phyloP scores from a whole-genome alignment of 2,113 vertebrate species.

The Hemibagrus wyckioides region DNA sequence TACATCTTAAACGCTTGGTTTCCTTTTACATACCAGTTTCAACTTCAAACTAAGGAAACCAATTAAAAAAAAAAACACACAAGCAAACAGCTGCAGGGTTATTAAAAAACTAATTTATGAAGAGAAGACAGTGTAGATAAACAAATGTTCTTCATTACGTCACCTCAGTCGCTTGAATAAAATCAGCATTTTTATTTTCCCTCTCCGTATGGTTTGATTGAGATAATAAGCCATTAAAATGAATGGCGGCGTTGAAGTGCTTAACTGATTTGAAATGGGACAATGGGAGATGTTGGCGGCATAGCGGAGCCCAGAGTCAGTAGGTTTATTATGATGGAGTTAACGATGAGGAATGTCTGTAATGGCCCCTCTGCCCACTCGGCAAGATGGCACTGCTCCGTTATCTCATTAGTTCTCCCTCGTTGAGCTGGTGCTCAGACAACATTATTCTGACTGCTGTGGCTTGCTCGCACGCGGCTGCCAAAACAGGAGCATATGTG shows the following conservation, averaged over 20 bases:
- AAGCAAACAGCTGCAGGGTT: background rate
- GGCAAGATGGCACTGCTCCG: conserved; percentile 53
- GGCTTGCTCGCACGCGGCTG: conserved; percentile 46
- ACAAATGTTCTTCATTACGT: conserved; percentile 7
- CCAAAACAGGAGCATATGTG: conserved; percentile 53
- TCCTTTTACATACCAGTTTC: background rate
- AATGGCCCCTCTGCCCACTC: conserved; percentile 56
- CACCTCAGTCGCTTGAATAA: background rate
- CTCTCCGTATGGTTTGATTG: conserved; percentile 25
- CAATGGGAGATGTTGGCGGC: conserved; percentile 40
- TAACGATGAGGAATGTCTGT: conserved; percentile 58
- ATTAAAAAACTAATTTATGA: conserved; percentile 7
- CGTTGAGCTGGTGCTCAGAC: conserved; percentile 59
- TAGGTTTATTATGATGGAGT: conserved; percentile 56
- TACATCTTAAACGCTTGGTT: background rate
- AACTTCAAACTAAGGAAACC: background rate
- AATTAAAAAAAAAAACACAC: background rate
- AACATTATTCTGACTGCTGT: conserved; percentile 59
- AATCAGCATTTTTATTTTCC: background rate
- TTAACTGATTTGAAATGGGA: conserved; percentile 47
- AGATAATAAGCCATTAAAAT: conserved; percentile 36
- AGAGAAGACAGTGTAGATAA: background rate
- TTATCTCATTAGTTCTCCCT: conserved; percentile 69
- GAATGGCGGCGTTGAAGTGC: conserved; percentile 21
- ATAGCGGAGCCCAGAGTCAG: conserved; percentile 39